Evolutionary conservation across 2,888 invertebrate genomes (phyloP), one percentile per base, ranked within the genome.

Genomic region (Luperina nickerlii): DNA sequence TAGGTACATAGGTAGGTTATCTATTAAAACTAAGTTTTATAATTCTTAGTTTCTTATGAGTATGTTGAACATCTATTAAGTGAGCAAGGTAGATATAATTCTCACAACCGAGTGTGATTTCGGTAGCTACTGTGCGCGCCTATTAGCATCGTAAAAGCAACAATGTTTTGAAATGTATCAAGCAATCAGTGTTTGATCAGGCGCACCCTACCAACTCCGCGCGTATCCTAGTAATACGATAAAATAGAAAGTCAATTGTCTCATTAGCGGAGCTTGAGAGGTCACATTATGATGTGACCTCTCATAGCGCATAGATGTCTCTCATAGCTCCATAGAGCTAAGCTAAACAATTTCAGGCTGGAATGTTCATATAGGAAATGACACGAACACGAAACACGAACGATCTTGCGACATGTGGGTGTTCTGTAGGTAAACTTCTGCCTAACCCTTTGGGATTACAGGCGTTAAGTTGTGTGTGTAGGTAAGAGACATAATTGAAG

Each of bases 71-170:
- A 32, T 63, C 32, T 15, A 8, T 8, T 8, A 20, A 20, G 9
- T 63, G 63, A 63, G 9, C 63, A 63, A 63, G 9, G 1, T 63
- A 63, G 1, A 4, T 32, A 20, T 32, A 63, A 20, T 48, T 45
- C 20, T 42, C 20, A 20, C n/a, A 69, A 5, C 9, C 20, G 42
- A 54, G 27, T 42, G 57, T 57, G 24, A 45, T 32, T 57, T 60
- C 11, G 15, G 13, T 60, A 45, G 18, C 13, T 73, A 32, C 24
- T 13, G 13, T 15, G 18, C 9, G 57, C 78, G 78, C 88, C 88
- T 88, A 48, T 20, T 1, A 2, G 6, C 60, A 57, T 73, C 27
- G 6, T n/a, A 11, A 76, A 83, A 38, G 88, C 88, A 88, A 88
- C 74, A 77, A 68, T 80, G 72, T 87, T 67, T 67, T 66, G 73